phyloP scores from a whole-genome alignment of 2,888 invertebrate genomes.

The Pediacus dermestoides region DNA sequence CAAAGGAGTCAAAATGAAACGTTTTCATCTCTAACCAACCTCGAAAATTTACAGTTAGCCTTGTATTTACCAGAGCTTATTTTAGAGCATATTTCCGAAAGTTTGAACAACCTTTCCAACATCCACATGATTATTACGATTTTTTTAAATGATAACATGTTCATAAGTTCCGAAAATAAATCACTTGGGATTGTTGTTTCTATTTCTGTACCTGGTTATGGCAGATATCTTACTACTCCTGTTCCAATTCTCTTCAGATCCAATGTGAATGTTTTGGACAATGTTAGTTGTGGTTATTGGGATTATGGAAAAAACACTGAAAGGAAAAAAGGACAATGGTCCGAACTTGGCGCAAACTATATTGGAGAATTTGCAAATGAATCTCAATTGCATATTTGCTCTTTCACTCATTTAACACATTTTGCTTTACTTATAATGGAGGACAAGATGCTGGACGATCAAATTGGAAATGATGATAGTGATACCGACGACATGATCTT shows the following conservation, averaged over 20 bases:
- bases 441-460: slow-evolving; percentile 18
- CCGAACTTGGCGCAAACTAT: slow-evolving; percentile 54
- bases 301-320: slow-evolving; percentile 46
- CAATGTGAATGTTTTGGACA: slow-evolving; percentile 38
- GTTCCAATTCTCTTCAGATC: slow-evolving; percentile 55
- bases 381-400: slow-evolving; percentile 52
- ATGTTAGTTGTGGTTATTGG: slow-evolving; percentile 56
- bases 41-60: slow-evolving; percentile 36
- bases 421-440: slow-evolving; percentile 55
- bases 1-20: slow-evolving; percentile 51
- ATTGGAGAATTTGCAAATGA: slow-evolving; percentile 38
- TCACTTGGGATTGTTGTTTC: slow-evolving; percentile 53
- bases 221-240: slow-evolving; percentile 54
- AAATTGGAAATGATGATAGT: too few species aligned
- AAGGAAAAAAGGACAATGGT: slow-evolving; percentile 53
- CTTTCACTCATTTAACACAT: slow-evolving; percentile 58
- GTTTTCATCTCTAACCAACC: slow-evolving; percentile 38
- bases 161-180: slow-evolving; percentile 29
- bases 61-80: slow-evolving; percentile 37
- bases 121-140: slow-evolving; percentile 35
- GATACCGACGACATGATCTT: slow-evolving; percentile 48
- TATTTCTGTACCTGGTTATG: slow-evolving; percentile 58
- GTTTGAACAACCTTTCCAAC: slow-evolving; percentile 20
- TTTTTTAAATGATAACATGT: slow-evolving; percentile 41
- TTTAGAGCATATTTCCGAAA: slow-evolving; percentile 27